Evolutionary conservation across 2,888 invertebrate species (phyloP), one percentile per base, ranked within the genome.

Genomic region (Cheilosia scutellata): DNA sequence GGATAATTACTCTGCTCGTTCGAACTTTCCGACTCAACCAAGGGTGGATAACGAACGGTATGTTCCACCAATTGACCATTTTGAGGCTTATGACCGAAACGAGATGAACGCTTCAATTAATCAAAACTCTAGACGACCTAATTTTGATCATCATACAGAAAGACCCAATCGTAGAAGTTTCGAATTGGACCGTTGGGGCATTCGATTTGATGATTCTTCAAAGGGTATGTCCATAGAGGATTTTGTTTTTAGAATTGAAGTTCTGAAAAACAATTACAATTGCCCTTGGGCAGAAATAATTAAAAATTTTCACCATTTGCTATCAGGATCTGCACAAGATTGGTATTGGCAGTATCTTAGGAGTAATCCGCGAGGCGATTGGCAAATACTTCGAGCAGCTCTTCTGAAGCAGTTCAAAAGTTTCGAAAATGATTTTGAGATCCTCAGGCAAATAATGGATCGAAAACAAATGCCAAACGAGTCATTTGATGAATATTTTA

Each of bases 301-400:
- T 0, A 40, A 63, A 9, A 70, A 75, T 20, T 82, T 77, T 11
- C 76, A 70, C n/a, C 40, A 68, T 0, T n/a, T 77, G 13, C 9
- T 77, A 2, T 7, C 49, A 0, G 83, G 77, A 0, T 20, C 47
- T 5, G 78, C 74, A 5, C 47, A 29, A 16, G 70, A 83, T n/a
- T 68, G 74, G 74, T 83, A 77, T 20, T 78, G 78, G 74, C 42
- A 63, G 1, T 68, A 68, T 9, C 13, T 74, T 0, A 68, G 53
- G 6, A 78, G 51, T 2, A 60, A 68, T 51, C 27, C 11, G 11
- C 29, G 16, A 6, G 16, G 20, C 11, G 60, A 51, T 27, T 83
- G 78, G 74, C 37, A 58, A 11, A 55, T 29, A 13, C 31, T 83
- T 1, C 58, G 66, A 6, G 33, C 65, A 1, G 76, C 72, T 6